Evolutionary conservation across 2,888 invertebrate genomes (phyloP).

Genomic region (Lepidochrysops patricia): DNA sequence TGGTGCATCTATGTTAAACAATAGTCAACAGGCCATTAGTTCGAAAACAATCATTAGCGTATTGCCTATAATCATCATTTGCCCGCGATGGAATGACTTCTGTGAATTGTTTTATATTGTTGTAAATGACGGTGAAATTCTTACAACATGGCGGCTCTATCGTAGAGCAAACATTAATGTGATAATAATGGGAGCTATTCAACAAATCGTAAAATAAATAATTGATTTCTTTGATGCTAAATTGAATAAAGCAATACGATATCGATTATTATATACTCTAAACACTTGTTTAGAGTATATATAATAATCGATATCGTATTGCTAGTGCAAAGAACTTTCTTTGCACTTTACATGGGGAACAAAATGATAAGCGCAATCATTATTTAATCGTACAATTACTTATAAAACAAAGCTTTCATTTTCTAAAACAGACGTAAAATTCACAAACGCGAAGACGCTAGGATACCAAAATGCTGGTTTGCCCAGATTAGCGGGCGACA

Average conservation of each 20-base stretch:
- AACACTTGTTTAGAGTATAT: no score
- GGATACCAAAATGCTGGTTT: constrained; percentile 14
- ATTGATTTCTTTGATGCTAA: no score
- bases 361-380: no score
- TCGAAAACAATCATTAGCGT: background rate
- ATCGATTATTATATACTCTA: no score
- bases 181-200: background rate
- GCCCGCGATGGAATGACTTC: background rate
- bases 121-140: background rate
- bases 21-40: background rate
- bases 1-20: background rate
- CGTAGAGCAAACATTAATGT: background rate
- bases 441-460: background rate
- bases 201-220: background rate
- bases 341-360: no score
- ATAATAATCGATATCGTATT: no score
- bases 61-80: background rate
- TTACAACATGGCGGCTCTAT: background rate
- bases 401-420: no score
- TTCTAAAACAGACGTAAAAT: background rate
- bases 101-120: constrained; percentile 3
- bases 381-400: no score
- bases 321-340: no score
- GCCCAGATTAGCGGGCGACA: constrained; percentile 18
- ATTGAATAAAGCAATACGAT: no score